Evolutionary conservation across 2,797 vertebrate species (phyloP).

Genomic region (Microtus obscurus): DNA sequence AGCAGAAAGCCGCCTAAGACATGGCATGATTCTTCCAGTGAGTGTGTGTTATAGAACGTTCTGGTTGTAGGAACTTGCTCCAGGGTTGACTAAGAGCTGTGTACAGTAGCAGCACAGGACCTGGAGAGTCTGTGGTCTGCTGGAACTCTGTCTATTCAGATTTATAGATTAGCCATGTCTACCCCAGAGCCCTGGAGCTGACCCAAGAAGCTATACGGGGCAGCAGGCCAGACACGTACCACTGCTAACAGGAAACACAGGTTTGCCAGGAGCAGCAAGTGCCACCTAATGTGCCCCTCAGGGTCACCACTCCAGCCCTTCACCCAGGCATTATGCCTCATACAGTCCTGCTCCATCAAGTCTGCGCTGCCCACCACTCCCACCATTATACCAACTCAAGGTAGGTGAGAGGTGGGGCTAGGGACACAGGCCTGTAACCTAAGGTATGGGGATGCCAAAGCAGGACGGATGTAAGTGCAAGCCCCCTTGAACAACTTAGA

Average conservation of each 20-base stretch:
- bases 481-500: background rate
- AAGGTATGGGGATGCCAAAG: background rate
- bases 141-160: background rate
- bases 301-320: background rate
- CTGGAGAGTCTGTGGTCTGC: background rate
- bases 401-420: background rate
- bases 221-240: background rate
- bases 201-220: background rate
- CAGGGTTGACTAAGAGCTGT: background rate
- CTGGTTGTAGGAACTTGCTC: background rate
- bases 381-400: too few species aligned
- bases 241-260: too few species aligned
- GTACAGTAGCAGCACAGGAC: background rate
- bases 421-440: background rate
- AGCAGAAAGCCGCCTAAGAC: background rate
- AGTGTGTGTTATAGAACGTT: too few species aligned
- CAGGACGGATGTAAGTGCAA: background rate
- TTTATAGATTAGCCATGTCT: background rate
- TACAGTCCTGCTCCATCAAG: too few species aligned
- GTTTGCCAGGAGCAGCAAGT: background rate
- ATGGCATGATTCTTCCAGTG: background rate
- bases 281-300: too few species aligned
- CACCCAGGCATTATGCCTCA: background rate
- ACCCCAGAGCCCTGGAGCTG: background rate
- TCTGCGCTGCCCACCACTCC: background rate